Conservation (phyloP, 2,797 vertebrate species). For the Ceyx erithaca region DNA sequence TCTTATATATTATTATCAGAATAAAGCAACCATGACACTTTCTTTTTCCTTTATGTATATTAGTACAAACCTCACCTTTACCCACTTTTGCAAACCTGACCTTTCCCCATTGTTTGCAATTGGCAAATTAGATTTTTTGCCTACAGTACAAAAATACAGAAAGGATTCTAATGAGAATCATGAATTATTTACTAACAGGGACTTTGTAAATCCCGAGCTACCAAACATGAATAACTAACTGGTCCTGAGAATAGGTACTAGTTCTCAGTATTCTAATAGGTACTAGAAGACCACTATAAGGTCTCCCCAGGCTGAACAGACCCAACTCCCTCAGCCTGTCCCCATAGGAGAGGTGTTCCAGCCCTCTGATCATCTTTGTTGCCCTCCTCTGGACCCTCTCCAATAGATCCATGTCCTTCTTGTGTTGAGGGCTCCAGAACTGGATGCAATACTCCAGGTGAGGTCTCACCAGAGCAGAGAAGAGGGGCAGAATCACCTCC, state of each 20-base stretch:
- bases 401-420: too few species aligned
- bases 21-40: background rate
- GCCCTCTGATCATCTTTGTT: too few species aligned
- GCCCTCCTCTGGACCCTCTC: too few species aligned
- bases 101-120: slow-evolving; percentile 19
- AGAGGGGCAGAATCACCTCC: too few species aligned
- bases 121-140: slow-evolving; percentile 24
- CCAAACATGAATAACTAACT: slow-evolving; percentile 26
- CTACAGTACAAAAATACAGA: background rate
- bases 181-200: slow-evolving; percentile 44
- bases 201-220: slow-evolving; percentile 3
- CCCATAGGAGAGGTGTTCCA: too few species aligned
- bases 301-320: too few species aligned
- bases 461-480: too few species aligned
- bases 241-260: background rate
- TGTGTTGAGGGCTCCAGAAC: too few species aligned
- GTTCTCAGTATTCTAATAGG: background rate
- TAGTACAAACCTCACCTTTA: too few species aligned
- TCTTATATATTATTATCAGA: background rate
- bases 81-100: background rate
- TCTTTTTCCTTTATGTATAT: background rate
- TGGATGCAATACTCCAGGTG: too few species aligned
- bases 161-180: slow-evolving; percentile 19
- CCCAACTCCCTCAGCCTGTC: too few species aligned
- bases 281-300: too few species aligned